Evolutionary conservation across 1,140 invertebrate genomes (phyloP), one percentile per base, ranked within the genome.

Genomic region (Manduca sexta): DNA sequence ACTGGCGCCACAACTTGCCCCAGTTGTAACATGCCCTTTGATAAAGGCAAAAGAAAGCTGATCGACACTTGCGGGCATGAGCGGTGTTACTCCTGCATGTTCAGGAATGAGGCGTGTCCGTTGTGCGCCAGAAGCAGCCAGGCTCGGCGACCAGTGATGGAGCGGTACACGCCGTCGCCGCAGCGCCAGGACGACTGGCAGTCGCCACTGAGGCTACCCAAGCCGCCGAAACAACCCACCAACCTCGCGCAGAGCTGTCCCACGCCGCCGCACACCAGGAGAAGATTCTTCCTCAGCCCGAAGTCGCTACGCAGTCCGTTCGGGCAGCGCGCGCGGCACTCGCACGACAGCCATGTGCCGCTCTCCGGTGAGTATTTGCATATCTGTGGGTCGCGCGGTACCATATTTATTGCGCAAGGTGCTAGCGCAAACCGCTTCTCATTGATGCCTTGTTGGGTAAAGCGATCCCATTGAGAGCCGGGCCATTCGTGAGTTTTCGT

Each of bases 51-150:
- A 86, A 90, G 96, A 77, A 93, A 94, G 74, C 88, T 98, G 63
- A 96, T 97, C 75, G 96, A 97, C 86, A 92, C 94, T 44, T 98
- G 96, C 85, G 95, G 96, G 53, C 96, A 97, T 89, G 95, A 97
- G 74, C 88, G 95, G 37, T 97, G 96, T 86, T 97, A 97, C 88
- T 93, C 94, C 54, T 98, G 96, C 84, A 93, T 97, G 89, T 96
- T 97, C 87, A 92, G 92, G 64, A 95, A 93, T 86, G 95, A 97
- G 81, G 88, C 91, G 17, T 97, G 96, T 81, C 95, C 95, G n/a
- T 89, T 97, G 16, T 98, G 95, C 76, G 88, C 88, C 31, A 81
- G 87, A 51, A 88, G 72, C 60, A 75, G 67, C 51, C 72, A 78
- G 47, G 69, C 59, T 8, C 55, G 76, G 39, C 63, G 69, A 40